Percentiles rank a stretch among this genome's conserved stretches.
These are phyloP conservation scores for Clarias gariepinus DNA, from an alignment of 2,113 vertebrate genomes.

Conservation along the genomic window DNA sequence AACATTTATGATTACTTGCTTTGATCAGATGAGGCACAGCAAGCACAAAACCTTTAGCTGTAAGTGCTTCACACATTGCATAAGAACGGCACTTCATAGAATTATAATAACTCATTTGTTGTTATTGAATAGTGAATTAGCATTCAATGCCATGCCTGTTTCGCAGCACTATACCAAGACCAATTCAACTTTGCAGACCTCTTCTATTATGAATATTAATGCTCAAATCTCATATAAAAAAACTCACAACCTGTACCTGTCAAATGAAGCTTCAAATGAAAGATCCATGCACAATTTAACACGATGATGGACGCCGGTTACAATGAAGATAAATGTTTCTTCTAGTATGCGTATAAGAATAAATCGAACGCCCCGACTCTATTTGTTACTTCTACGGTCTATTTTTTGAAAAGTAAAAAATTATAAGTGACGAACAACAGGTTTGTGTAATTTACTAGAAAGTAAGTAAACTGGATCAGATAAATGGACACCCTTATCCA, in stretches of 20 bases:
- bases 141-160: background rate
- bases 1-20: slow-evolving; percentile 57
- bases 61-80: background rate
- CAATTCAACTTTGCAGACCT: background rate
- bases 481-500: slow-evolving; percentile 35
- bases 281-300: background rate
- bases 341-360: background rate
- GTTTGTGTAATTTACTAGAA: slow-evolving; percentile 15
- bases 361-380: background rate
- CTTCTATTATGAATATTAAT: slow-evolving; percentile 1
- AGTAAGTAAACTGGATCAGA: slow-evolving; percentile 33
- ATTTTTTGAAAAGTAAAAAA: background rate
- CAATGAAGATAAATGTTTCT: background rate
- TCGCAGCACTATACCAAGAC: background rate
- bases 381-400: no score
- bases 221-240: background rate
- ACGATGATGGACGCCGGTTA: background rate
- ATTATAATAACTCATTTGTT: background rate
- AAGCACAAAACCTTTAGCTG: background rate
- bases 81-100: background rate
- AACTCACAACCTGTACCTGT: slow-evolving; percentile 8
- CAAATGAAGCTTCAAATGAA: background rate
- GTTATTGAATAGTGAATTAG: background rate
- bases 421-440: background rate
- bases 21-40: slow-evolving; percentile 42